A percentile compares a stretch with the other conserved stretches of the same genome.
Evolutionary conservation across 23 tunicate species (phyloP).

Genomic region (Corella eumyota): DNA sequence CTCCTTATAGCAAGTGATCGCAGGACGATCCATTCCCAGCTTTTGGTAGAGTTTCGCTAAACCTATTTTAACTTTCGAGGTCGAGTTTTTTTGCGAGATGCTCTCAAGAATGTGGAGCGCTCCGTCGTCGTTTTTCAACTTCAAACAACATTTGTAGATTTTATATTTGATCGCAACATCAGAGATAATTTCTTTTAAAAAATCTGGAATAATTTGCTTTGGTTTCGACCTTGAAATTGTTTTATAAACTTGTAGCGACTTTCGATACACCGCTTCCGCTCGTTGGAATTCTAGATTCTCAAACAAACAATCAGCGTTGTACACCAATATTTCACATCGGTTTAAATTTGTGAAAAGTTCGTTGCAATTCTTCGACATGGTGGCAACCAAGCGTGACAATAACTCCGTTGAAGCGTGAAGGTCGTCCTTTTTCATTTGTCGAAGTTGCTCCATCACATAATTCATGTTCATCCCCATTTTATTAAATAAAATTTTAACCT

Average conservation of each 20-base stretch:
- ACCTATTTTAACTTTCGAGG: constrained; percentile 30
- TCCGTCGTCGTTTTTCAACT: constrained; percentile 20
- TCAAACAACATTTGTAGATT: constrained; percentile 44
- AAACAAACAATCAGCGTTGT: constrained; percentile 36
- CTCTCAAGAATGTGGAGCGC: constrained; percentile 41
- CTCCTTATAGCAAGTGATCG: constrained; percentile 60
- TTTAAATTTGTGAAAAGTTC: too few species aligned
- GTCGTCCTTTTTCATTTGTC: too few species aligned
- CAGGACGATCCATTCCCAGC: constrained; percentile 33
- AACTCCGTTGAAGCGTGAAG: too few species aligned
- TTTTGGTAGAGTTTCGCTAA: constrained; percentile 63
- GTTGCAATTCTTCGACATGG: too few species aligned
- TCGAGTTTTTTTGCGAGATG: constrained; percentile 28
- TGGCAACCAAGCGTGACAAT: too few species aligned
- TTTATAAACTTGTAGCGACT: constrained; percentile 35
- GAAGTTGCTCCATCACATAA: too few species aligned
- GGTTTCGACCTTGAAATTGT: constrained; percentile 19
- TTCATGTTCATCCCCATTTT: too few species aligned
- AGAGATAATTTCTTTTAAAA: constrained; percentile 8
- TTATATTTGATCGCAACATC: constrained; percentile 15
- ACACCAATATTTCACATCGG: constrained; percentile 47
- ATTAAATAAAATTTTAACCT: too few species aligned
- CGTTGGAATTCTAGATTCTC: constrained; percentile 29
- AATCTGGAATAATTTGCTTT: constrained; percentile 6
- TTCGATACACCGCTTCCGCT: constrained; percentile 33